Base-by-base conservation (phyloP, 2,113 vertebrate genomes). In the Alethe castanea region DNA sequence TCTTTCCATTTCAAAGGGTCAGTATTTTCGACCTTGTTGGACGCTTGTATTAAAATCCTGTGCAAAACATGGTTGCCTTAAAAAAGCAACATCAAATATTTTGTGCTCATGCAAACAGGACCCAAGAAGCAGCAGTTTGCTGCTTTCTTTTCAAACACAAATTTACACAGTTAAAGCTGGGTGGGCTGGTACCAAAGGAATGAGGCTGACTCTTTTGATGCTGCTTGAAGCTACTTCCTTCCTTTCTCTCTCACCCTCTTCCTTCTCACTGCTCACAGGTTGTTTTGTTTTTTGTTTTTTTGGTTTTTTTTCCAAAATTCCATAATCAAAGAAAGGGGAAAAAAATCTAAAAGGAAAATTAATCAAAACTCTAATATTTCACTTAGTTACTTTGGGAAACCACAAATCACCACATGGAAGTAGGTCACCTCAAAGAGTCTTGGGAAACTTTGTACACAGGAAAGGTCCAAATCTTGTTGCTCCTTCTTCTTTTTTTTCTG, bases 1-100 rank as follows among this genome's bases (percentile, higher is more conserved):
- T 98, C 90, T 97, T 97, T 95, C 96, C 91, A 95, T 97, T 97
- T 98, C 94, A 95, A 95, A 97, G 81, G 83, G 89, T 98, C 94
- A 80, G 47, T 97, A 70, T 96, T 91, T 97, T 94, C 57, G 81
- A 97, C 97, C 94, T 97, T 96, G 40, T 94, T 96, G 97, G 92
- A 95, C 11, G 3, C 76, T 88, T 88, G 81, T 61, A 96, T 96
- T 97, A 97, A 97, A 96, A 96, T 91, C 42, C 73, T 6, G 9
- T 93, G 89, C 96, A 97, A 97, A 95, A 96, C 81, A 96, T 95
- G 52, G n/a, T 81, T 19, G 4, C 74, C 85, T 94, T 86, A 90
- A 95, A 91, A 96, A 35, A 94, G 10, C n/a, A 85, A 90, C 22
- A 70, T 50, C 9, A 48, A 94, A 62, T 72, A 38, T 62, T 87